These are phyloP conservation scores for Drosophila falleni DNA, from an alignment of 2,888 invertebrate genomes.

Conservation along the genomic window DNA sequence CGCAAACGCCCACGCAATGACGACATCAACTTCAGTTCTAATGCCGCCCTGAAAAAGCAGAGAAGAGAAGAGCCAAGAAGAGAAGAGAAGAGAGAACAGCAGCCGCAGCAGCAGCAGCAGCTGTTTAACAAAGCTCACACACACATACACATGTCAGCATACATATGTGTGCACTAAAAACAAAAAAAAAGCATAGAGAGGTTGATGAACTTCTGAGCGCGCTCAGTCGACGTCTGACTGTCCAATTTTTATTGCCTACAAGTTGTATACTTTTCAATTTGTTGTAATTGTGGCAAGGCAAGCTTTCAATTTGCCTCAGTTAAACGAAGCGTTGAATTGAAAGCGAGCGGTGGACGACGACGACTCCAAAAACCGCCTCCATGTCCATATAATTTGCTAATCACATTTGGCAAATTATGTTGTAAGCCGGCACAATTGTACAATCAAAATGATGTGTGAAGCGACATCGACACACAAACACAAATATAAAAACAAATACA, in stretches of 20 bases:
- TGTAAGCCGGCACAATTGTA: slow-evolving; percentile 71
- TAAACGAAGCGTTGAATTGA: slow-evolving; percentile 80
- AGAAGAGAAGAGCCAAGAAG: neutral
- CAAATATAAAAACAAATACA: neutral
- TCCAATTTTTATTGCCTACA: slow-evolving; percentile 76
- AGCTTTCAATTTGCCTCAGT: slow-evolving; percentile 79
- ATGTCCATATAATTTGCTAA: slow-evolving; percentile 74
- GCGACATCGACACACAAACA: slow-evolving; percentile 37
- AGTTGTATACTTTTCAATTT: slow-evolving; percentile 72
- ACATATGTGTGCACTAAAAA: slow-evolving; percentile 26
- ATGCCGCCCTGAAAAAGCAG: slow-evolving; percentile 7
- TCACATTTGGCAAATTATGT: slow-evolving; percentile 78
- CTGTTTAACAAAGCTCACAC: slow-evolving; percentile 29
- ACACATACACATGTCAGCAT: slow-evolving; percentile 23
- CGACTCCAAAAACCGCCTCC: slow-evolving; percentile 29
- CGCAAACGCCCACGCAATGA: slow-evolving; percentile 62
- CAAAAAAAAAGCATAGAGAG: slow-evolving; percentile 38
- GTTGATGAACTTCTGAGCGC: slow-evolving; percentile 64
- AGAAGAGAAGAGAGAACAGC: slow-evolving; percentile 4
- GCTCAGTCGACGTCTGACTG: slow-evolving; percentile 50
- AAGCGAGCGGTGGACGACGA: slow-evolving; percentile 57
- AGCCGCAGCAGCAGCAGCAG: slow-evolving; percentile 26
- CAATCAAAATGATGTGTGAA: slow-evolving; percentile 60
- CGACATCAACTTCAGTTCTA: slow-evolving; percentile 41
- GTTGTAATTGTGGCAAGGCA: slow-evolving; percentile 70